These are phyloP conservation scores for Athalia cordata DNA, from an alignment of 2,888 invertebrate species.

Conservation along the genomic window DNA sequence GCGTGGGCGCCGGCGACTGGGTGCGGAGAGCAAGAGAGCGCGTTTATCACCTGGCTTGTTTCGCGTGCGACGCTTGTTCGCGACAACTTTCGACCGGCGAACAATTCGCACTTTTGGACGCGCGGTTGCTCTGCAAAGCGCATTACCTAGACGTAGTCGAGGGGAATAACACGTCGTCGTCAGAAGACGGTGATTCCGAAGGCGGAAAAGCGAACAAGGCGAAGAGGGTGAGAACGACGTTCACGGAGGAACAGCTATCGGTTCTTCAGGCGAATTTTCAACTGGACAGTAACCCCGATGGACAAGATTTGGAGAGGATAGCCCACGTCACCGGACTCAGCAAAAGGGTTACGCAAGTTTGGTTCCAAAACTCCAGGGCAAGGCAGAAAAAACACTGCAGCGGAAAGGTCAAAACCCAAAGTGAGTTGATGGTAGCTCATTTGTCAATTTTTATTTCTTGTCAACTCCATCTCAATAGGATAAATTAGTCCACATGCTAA, in stretches of 20 bases:
- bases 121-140: conserved; percentile 96
- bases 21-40: conserved; percentile 95
- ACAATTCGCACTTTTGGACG: conserved; percentile 97
- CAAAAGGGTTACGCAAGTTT: conserved; percentile 96
- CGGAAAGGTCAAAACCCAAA: conserved; percentile 84
- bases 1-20: conserved; percentile 97
- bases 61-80: conserved; percentile 97
- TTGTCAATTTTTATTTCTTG: background rate
- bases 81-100: conserved; percentile 95
- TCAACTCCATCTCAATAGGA: background rate
- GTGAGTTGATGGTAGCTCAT: conserved; percentile 53
- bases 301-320: conserved; percentile 97
- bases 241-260: conserved; percentile 98
- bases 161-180: conserved; percentile 90
- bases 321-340: conserved; percentile 97
- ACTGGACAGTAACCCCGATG: conserved; percentile 98
- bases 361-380: conserved; percentile 98
- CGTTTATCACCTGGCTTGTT: conserved; percentile 98
- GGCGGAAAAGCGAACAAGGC: conserved; percentile 95
- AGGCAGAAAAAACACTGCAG: conserved; percentile 96
- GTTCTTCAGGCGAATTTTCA: conserved; percentile 98
- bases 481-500: too few relatives aligned
- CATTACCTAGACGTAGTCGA: conserved; percentile 95
- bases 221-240: conserved; percentile 97
- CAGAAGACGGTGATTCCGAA: conserved; percentile 93